Base-by-base conservation (phyloP, 1,140 invertebrate species). In the Zaprionus camerounensis region DNA sequence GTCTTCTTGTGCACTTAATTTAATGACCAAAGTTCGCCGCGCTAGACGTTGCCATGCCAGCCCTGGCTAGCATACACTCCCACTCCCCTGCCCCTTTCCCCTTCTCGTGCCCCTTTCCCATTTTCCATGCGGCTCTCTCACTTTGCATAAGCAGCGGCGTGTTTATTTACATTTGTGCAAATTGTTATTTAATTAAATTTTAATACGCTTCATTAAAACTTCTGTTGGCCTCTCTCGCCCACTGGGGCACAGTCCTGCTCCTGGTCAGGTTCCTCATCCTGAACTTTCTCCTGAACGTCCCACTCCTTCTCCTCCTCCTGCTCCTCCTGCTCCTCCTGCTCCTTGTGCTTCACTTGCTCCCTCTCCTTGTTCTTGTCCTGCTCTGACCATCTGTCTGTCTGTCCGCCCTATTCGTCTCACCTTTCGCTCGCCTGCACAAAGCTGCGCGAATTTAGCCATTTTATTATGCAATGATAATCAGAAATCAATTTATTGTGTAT, bases 101-200 rank as follows among this genome's bases (percentile, higher is more conserved):
- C 55, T 46, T 22, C 36, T 20, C 7, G 38, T 34, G 1, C 36
- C 15, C 15, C 20, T 3, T 6, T 36, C 4, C 36, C 17, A 1
- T 12, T 36, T 36, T 12, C 36, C 20, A 11, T 46, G 28, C 51
- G 4, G 24, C 9, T 20, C 38, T 56, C 36, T 64, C 57, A 71
- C 66, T 86, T 80, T 87, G 71, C 84, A 87, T 87, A 87, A 87
- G 77, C 80, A 87, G 74, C 83, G 61, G 58, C 77, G 73, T 83
- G 80, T 87, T 87, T 87, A 87, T 87, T 87, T 87, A 87, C 84
- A 87, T 87, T 87, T 78, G 80, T 78, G 84, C 84, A 87, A 87
- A 87, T 87, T 87, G 84, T 87, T 87, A 87, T 87, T 88, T 88
- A 87, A 87, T 87, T 88, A 81, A 88, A 87, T 88, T 87, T 83